These are phyloP conservation scores for Picathartes gymnocephalus DNA, from an alignment of 2,113 vertebrate genomes.

Conservation along the genomic window DNA sequence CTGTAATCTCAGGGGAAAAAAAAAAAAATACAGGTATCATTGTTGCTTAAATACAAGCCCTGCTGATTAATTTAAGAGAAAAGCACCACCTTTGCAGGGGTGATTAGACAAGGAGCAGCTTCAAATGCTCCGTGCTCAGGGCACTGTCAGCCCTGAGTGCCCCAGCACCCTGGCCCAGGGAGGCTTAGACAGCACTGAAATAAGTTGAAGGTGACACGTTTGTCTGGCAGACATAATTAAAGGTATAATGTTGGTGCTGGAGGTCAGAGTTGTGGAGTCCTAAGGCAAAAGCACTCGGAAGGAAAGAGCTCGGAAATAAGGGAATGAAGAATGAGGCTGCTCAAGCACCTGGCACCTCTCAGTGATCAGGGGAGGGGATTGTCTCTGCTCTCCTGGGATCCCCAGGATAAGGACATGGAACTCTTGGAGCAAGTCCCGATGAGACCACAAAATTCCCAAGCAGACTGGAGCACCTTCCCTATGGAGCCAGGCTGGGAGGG, in stretches of 20 bases:
- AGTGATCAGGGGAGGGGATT: neutral
- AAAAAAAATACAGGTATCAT: neutral
- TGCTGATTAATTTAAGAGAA: slow-evolving; percentile 12
- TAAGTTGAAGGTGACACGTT: slow-evolving; percentile 25
- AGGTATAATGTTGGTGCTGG: slow-evolving; percentile 35
- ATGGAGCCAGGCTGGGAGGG: neutral
- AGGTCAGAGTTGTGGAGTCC: slow-evolving; percentile 60
- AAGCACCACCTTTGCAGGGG: neutral
- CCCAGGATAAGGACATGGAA: neutral
- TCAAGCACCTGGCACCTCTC: slow-evolving; percentile 49
- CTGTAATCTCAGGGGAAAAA: neutral
- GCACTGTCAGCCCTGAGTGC: neutral
- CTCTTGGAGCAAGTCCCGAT: neutral
- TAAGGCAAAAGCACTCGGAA: slow-evolving; percentile 58
- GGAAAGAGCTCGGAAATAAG: slow-evolving; percentile 49
- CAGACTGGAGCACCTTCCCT: neutral
- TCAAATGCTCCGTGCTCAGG: neutral
- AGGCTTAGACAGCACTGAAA: neutral
- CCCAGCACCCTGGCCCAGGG: neutral
- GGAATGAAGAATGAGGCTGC: slow-evolving; percentile 69
- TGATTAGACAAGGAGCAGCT: neutral
- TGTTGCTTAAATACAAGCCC: slow-evolving; percentile 16
- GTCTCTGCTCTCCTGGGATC: neutral
- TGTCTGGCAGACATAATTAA: slow-evolving; percentile 59
- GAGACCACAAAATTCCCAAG: neutral